Conservation (phyloP, 2,888 invertebrate genomes). For the Heliconius ethilla region DNA sequence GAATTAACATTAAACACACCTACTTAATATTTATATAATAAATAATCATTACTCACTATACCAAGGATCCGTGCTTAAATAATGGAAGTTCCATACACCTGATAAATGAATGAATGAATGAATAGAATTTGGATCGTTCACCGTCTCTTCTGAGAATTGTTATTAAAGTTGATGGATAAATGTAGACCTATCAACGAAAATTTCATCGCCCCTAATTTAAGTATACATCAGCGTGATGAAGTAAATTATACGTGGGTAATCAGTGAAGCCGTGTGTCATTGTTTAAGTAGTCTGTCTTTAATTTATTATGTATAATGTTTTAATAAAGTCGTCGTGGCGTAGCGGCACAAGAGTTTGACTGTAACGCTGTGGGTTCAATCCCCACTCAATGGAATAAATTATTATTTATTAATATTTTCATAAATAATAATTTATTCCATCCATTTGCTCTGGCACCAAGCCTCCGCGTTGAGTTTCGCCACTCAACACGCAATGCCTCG, state of each 20-base stretch:
- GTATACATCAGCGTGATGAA: conserved; percentile 36
- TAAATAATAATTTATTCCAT: too few species aligned
- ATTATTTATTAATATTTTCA: too few species aligned
- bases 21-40: background rate
- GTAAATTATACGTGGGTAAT: conserved; percentile 17
- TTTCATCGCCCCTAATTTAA: conserved; percentile 35
- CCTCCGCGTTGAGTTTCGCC: too few species aligned
- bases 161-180: conserved; percentile 58
- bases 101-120: conserved; percentile 30
- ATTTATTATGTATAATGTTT: background rate
- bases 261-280: background rate
- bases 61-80: conserved; percentile 42
- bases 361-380: too few species aligned
- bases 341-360: too few species aligned
- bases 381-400: too few species aligned
- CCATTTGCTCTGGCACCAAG: too few species aligned
- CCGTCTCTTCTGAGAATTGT: conserved; percentile 49
- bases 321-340: too few species aligned
- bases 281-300: background rate
- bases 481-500: too few species aligned
- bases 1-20: background rate
- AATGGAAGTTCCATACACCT: conserved; percentile 45
- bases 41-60: conserved; percentile 32
- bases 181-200: conserved; percentile 49
- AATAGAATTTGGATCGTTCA: conserved; percentile 43